phyloP scores from a whole-genome alignment of 2,888 invertebrate species.

The Apoda limacodes region DNA sequence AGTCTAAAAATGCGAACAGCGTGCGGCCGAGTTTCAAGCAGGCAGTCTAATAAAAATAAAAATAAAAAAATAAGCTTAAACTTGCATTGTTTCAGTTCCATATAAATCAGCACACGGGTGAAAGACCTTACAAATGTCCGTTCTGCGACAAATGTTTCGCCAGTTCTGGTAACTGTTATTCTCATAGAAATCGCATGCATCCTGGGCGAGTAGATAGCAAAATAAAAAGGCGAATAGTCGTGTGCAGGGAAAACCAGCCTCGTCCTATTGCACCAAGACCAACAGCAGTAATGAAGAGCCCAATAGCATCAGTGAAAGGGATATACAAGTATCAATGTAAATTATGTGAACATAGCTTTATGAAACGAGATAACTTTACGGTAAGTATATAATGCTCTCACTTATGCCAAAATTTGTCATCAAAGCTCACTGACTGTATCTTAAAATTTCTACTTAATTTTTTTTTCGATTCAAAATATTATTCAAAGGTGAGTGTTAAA shows the following conservation, averaged over 20 bases:
- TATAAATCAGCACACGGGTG: conserved; percentile 81
- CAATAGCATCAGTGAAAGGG: conserved; percentile 27
- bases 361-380: conserved; percentile 44
- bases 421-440: background rate
- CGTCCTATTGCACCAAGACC: conserved; percentile 10
- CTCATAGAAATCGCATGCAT: conserved; percentile 79
- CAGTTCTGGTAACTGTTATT: conserved; percentile 80
- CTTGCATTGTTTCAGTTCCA: no score
- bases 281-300: conserved; percentile 13
- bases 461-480: no score
- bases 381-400: conserved; percentile 40
- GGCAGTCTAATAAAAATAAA: no score
- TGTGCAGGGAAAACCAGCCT: conserved; percentile 14
- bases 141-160: conserved; percentile 79
- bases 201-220: conserved; percentile 55
- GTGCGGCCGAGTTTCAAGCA: no score
- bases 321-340: conserved; percentile 41
- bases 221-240: conserved; percentile 1
- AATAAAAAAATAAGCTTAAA: no score
- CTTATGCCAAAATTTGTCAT: no score
- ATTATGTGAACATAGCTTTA: conserved; percentile 42
- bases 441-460: background rate
- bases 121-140: conserved; percentile 78
- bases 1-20: no score
- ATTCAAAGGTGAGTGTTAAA: no score